These are phyloP conservation scores for Melanerpes aurifrons DNA, from an alignment of 2,113 vertebrate genomes.

Conservation along the genomic window DNA sequence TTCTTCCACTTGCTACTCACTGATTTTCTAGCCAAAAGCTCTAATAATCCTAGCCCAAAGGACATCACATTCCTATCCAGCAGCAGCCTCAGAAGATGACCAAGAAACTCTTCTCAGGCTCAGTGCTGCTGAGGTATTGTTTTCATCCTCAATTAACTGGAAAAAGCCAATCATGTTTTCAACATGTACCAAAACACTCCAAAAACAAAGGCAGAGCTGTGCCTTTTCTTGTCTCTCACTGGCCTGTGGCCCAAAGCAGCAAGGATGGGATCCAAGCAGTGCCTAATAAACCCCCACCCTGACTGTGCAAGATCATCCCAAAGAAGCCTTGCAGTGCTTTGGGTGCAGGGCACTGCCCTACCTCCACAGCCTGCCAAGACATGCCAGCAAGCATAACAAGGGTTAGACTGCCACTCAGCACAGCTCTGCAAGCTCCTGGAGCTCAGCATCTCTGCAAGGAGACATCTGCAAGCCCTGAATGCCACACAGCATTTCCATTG, in stretches of 20 bases:
- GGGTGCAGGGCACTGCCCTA: constrained; percentile 1
- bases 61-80: background rate
- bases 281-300: background rate
- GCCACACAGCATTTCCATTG: background rate
- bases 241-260: constrained; percentile 32
- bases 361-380: constrained; percentile 19
- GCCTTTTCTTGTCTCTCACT: constrained; percentile 27
- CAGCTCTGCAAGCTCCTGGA: background rate
- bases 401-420: background rate
- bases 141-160: background rate
- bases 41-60: background rate
- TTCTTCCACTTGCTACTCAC: background rate
- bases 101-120: background rate
- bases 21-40: background rate
- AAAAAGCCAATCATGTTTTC: constrained; percentile 37
- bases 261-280: constrained; percentile 34
- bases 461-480: background rate
- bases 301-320: background rate
- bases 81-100: background rate
- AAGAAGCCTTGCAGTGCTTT: background rate
- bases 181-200: background rate
- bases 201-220: background rate
- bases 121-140: background rate
- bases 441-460: background rate
- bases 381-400: background rate